Evolutionary conservation across 2,113 vertebrate species (phyloP).

Genomic region (Jacana jacana): DNA sequence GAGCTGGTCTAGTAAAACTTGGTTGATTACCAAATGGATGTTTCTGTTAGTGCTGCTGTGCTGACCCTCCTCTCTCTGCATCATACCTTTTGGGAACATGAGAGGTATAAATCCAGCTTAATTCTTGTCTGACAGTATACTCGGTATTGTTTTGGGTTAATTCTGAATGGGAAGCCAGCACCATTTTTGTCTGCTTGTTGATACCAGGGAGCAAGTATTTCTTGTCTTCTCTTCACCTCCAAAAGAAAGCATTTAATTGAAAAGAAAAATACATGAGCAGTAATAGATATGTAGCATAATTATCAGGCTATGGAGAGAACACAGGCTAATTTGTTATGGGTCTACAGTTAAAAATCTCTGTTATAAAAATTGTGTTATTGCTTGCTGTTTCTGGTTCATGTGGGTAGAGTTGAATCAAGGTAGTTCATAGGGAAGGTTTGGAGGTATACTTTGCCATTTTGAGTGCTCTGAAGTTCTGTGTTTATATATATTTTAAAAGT

Average conservation of each 20-base stretch:
- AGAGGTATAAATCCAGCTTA: neutral
- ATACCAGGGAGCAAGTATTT: neutral
- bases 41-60: neutral
- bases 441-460: neutral
- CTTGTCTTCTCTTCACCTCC: neutral
- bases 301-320: neutral
- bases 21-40: neutral
- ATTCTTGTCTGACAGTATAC: neutral
- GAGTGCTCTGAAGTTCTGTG: neutral
- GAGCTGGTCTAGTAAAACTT: neutral
- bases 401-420: neutral
- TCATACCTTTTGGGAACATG: neutral
- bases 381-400: neutral
- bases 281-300: neutral
- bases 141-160: neutral
- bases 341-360: neutral
- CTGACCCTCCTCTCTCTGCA: neutral
- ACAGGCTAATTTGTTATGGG: neutral
- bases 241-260: neutral
- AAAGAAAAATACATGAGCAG: neutral
- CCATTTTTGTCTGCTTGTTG: neutral
- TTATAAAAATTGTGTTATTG: neutral
- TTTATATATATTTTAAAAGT: neutral
- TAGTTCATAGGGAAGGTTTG: neutral
- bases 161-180: neutral